Percentiles rank a stretch among this genome's conserved stretches.
Evolutionary conservation across 2,113 vertebrate genomes (phyloP).

Genomic region (Cebus imitator): DNA sequence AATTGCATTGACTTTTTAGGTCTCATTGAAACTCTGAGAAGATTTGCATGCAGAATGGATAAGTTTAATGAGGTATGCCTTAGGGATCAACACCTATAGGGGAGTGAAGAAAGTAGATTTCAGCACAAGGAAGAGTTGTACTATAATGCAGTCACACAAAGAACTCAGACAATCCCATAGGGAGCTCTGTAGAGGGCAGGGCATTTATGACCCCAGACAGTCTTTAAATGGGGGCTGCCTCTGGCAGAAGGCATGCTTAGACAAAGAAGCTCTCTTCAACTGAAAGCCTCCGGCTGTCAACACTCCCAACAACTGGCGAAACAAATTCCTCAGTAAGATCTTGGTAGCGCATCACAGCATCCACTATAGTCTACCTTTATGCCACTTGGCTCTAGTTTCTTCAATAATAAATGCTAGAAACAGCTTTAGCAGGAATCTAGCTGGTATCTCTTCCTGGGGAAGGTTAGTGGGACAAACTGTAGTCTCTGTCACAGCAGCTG

Average conservation of each 20-base stretch:
- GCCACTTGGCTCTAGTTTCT: background rate
- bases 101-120: background rate
- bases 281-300: background rate
- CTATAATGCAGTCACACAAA: background rate
- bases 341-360: background rate
- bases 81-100: background rate
- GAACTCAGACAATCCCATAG: background rate
- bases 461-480: background rate
- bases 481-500: background rate
- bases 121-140: background rate
- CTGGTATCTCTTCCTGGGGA: background rate
- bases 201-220: background rate
- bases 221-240: background rate
- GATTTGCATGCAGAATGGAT: conserved; percentile 25
- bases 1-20: conserved; percentile 44
- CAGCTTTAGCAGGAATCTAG: background rate
- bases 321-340: background rate
- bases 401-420: background rate
- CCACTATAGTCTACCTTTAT: background rate
- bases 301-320: background rate
- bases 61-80: conserved; percentile 14
- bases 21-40: conserved; percentile 28
- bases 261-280: background rate
- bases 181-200: background rate
- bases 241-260: background rate